Percentiles rank a stretch among this genome's conserved stretches.
Conservation (phyloP, 2,797 vertebrate genomes). For the Rallus crepitans region DNA sequence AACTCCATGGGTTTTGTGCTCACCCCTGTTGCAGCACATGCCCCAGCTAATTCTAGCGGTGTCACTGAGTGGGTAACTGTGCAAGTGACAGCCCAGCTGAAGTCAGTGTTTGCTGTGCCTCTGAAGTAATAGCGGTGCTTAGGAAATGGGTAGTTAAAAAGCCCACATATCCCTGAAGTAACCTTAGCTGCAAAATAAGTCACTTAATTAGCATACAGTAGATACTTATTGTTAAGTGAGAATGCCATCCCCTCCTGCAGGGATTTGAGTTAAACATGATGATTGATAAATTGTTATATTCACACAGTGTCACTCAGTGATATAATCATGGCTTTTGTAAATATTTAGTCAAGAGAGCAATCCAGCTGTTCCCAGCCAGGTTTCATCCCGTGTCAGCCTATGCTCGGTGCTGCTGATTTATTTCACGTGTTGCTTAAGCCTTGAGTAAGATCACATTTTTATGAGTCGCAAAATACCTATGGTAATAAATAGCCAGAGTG, state of each 20-base stretch:
- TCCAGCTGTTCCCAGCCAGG: slow-evolving; percentile 85
- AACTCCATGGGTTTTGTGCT: not conserved
- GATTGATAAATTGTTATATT: slow-evolving; percentile 87
- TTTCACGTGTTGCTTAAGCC: slow-evolving; percentile 78
- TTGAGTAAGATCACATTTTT: slow-evolving; percentile 81
- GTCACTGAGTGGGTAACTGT: not conserved
- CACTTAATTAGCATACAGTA: slow-evolving; percentile 78
- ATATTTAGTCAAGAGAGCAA: slow-evolving; percentile 86
- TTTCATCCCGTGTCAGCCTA: slow-evolving; percentile 79
- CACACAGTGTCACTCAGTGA: slow-evolving; percentile 80
- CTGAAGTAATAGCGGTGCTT: slow-evolving; percentile 1
- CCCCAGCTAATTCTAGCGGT: not conserved
- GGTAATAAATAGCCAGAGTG: slow-evolving; percentile 80
- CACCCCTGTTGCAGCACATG: accelerated
- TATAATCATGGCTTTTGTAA: slow-evolving; percentile 85
- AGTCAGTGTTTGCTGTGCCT: not conserved
- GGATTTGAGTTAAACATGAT: slow-evolving; percentile 80
- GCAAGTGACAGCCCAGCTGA: not conserved
- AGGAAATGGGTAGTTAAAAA: slow-evolving; percentile 54
- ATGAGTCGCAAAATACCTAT: slow-evolving; percentile 81
- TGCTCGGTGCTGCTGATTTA: slow-evolving; percentile 79
- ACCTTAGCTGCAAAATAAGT: slow-evolving; percentile 73
- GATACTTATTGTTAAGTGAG: slow-evolving; percentile 79
- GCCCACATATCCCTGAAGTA: slow-evolving; percentile 61
- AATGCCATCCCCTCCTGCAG: slow-evolving; percentile 76